Conservation (phyloP, 1,140 invertebrate genomes). For the Phenacoccus solenopsis region DNA sequence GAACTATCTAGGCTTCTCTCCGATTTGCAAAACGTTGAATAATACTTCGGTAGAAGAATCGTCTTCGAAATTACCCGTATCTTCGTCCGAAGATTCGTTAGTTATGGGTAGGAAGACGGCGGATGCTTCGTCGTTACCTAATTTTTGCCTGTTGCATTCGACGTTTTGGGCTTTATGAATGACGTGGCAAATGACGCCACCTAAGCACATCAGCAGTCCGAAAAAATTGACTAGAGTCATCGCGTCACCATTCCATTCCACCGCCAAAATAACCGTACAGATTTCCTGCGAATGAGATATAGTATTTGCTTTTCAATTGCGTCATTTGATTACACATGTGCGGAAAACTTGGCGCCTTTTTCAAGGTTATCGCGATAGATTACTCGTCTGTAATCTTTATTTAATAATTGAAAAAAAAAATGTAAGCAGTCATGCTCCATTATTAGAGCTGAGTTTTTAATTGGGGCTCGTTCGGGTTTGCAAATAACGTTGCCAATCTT, state of each 20-base stretch:
- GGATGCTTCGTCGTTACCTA: background rate
- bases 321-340: background rate
- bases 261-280: conserved; percentile 71
- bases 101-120: background rate
- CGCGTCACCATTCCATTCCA: conserved; percentile 69
- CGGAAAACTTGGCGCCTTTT: too few species aligned
- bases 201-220: conserved; percentile 74
- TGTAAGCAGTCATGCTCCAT: too few species aligned
- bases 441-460: too few species aligned
- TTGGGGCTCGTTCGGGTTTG: too few species aligned
- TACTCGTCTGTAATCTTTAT: too few species aligned
- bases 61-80: background rate
- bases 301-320: background rate
- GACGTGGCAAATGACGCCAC: conserved; percentile 79
- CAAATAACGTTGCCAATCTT: too few species aligned
- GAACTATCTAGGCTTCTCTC: conserved; percentile 2
- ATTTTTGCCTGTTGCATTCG: background rate
- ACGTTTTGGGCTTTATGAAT: conserved; percentile 46
- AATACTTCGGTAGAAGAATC: conserved; percentile 10
- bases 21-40: conserved; percentile 6
- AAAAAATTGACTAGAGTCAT: conserved; percentile 70
- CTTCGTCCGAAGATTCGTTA: background rate
- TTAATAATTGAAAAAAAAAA: too few species aligned
- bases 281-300: conserved; percentile 60
- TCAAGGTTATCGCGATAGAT: too few species aligned